Conservation (phyloP, 2,113 vertebrate species). For the Heterocephalus glaber region DNA sequence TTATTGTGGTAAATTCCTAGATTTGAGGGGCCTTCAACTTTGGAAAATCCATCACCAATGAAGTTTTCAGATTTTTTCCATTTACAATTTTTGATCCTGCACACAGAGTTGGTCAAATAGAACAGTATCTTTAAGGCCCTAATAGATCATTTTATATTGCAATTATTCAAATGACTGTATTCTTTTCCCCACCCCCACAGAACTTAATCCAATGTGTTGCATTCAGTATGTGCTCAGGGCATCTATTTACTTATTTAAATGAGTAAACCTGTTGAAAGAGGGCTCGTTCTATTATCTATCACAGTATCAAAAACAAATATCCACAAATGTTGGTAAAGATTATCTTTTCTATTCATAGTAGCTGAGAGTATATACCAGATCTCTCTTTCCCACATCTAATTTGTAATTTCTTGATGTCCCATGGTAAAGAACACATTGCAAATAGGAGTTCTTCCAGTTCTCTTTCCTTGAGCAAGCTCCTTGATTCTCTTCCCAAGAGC, state of each 20-base stretch:
- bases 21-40: neutral
- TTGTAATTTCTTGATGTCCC: neutral
- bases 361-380: neutral
- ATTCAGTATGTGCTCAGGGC: neutral
- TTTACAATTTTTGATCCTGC: neutral
- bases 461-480: neutral
- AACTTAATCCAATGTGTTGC: neutral
- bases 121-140: neutral
- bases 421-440: constrained; percentile 35
- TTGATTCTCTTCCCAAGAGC: neutral
- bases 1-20: neutral
- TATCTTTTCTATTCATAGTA: neutral
- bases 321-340: neutral
- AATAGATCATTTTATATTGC: neutral
- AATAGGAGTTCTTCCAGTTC: neutral
- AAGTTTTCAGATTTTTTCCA: neutral
- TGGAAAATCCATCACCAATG: neutral
- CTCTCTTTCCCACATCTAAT: constrained; percentile 4
- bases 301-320: neutral
- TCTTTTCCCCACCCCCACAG: neutral
- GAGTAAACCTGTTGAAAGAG: neutral
- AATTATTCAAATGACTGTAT: neutral
- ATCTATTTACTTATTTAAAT: constrained; percentile 21
- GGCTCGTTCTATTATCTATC: neutral
- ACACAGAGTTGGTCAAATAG: neutral